phyloP scores from a whole-genome alignment of 2,797 vertebrate genomes.

The Gambelia wislizenii region DNA sequence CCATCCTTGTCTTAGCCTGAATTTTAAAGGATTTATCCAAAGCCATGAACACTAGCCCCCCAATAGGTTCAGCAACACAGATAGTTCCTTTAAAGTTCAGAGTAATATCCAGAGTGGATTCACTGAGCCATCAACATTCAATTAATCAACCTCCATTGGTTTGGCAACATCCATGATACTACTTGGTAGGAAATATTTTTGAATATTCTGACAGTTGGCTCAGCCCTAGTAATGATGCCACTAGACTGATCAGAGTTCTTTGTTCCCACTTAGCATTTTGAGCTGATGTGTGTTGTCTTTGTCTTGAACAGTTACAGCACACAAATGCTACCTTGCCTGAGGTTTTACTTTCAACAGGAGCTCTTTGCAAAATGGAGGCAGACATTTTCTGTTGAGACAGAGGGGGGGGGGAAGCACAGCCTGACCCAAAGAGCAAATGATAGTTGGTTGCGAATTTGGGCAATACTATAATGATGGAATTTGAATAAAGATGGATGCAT shows the following conservation, averaged over 20 bases:
- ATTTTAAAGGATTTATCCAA: no score
- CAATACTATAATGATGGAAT: neutral
- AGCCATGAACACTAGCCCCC: no score
- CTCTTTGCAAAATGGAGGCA: neutral
- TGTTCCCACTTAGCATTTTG: neutral
- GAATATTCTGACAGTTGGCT: neutral
- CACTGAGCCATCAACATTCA: no score
- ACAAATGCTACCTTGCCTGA: neutral
- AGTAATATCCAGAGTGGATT: no score
- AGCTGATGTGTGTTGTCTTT: neutral
- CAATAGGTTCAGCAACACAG: no score
- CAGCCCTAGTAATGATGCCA: neutral
- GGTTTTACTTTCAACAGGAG: neutral
- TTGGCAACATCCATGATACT: no score
- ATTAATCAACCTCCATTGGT: no score
- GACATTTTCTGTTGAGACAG: no score
- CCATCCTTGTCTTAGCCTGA: no score
- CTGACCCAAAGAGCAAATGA: neutral
- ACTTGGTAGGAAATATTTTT: neutral
- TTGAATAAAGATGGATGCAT: neutral
- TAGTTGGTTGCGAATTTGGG: neutral
- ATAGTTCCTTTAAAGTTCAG: no score
- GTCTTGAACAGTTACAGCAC: no score
- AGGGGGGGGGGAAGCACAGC: neutral
- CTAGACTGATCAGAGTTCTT: neutral